phyloP scores from a whole-genome alignment of 2,888 invertebrate genomes.

The Drosophila bunnanda region DNA sequence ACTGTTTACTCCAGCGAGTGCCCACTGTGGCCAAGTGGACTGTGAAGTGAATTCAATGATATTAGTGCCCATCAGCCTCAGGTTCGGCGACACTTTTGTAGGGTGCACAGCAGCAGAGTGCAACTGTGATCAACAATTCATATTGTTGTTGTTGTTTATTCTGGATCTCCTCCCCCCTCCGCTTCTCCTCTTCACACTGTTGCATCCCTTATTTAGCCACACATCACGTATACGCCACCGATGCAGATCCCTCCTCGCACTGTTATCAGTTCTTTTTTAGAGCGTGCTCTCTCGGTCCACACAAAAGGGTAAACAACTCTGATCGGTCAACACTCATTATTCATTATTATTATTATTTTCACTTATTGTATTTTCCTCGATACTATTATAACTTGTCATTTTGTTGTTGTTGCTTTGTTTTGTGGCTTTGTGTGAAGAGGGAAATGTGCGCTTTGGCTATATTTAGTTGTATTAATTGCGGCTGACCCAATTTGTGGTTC shows the following conservation, averaged over 20 bases:
- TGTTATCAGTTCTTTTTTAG: conserved; percentile 23
- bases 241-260: conserved; percentile 4
- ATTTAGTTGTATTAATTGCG: conserved; percentile 76
- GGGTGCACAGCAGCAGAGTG: background rate
- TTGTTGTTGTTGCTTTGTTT: conserved; percentile 24
- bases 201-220: conserved; percentile 28
- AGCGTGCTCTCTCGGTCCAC: conserved; percentile 15
- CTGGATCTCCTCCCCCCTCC: background rate
- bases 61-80: background rate
- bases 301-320: conserved; percentile 37
- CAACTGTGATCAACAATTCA: conserved; percentile 3
- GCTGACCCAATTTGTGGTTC: conserved; percentile 71
- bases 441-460: conserved; percentile 61
- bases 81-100: conserved; percentile 1
- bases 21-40: background rate
- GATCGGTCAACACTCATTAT: conserved; percentile 38
- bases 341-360: conserved; percentile 24
- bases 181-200: background rate
- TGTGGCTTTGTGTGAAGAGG: conserved; percentile 25
- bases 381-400: conserved; percentile 4
- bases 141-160: background rate
- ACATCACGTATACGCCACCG: conserved; percentile 40
- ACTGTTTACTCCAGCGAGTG: no score
- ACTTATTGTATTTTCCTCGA: conserved; percentile 11
- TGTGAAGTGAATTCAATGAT: background rate